These are phyloP conservation scores for Scaptomyza graminum DNA, from an alignment of 1,140 invertebrate genomes.

Conservation along the genomic window DNA sequence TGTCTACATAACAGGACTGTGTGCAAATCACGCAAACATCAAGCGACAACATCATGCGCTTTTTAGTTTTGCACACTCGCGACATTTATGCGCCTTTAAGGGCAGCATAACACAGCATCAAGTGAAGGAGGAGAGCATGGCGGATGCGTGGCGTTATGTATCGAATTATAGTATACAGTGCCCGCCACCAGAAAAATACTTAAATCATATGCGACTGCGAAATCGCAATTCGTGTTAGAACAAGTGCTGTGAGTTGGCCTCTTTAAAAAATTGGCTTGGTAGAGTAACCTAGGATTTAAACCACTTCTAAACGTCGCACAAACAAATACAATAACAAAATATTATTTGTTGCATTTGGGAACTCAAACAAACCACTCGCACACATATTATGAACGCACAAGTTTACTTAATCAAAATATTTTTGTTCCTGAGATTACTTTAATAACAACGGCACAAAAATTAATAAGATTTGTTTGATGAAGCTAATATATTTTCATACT, in stretches of 20 bases:
- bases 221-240: constrained; percentile 58
- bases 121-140: constrained; percentile 69
- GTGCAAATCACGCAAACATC: constrained; percentile 66
- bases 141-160: constrained; percentile 72
- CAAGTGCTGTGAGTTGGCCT: constrained; percentile 36
- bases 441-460: not conserved
- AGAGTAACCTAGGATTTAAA: constrained; percentile 5
- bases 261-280: constrained; percentile 11
- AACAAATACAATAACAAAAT: not conserved
- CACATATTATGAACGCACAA: not conserved
- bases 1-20: constrained; percentile 91
- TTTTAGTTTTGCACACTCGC: constrained; percentile 65
- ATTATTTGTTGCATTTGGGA: not conserved
- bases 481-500: too few relatives aligned
- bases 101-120: constrained; percentile 77
- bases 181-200: constrained; percentile 67
- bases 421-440: constrained; percentile 15
- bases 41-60: constrained; percentile 64
- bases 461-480: too few relatives aligned
- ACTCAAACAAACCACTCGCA: constrained; percentile 1
- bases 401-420: not conserved
- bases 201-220: constrained; percentile 66
- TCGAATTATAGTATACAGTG: constrained; percentile 72
- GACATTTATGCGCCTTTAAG: constrained; percentile 65
- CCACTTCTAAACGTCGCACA: not conserved